Conservation (phyloP, 2,888 invertebrate genomes). For the Calameuta idolon region DNA sequence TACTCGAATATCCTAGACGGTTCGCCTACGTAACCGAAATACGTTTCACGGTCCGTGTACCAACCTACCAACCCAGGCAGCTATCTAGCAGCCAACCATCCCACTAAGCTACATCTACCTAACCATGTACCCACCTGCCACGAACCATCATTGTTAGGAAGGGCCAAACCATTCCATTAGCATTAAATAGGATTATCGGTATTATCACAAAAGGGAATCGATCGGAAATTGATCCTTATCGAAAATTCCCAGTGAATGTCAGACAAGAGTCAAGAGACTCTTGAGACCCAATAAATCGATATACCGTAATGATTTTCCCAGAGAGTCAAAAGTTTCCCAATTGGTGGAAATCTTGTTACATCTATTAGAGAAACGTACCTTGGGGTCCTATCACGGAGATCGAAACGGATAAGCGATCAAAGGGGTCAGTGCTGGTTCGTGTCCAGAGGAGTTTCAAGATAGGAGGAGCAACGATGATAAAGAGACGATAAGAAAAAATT, state of each 20-base stretch:
- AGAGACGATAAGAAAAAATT: neutral
- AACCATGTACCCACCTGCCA: neutral
- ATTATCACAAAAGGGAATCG: neutral
- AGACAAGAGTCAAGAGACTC: neutral
- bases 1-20: conserved; percentile 21
- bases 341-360: neutral
- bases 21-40: neutral
- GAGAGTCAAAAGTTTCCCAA: neutral
- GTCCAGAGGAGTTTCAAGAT: neutral
- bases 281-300: neutral
- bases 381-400: neutral
- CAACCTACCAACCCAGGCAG: neutral
- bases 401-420: neutral
- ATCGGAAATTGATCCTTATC: neutral
- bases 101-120: neutral
- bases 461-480: neutral
- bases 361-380: neutral
- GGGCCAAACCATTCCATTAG: neutral
- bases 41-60: neutral
- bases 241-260: neutral
- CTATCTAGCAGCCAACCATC: neutral
- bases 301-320: neutral
- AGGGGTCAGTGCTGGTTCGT: neutral
- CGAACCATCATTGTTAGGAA: neutral
- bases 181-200: neutral